Percentiles rank a stretch among this genome's conserved stretches.
Evolutionary conservation across 2,888 invertebrate genomes (phyloP).

Genomic region (Luperina nickerlii): DNA sequence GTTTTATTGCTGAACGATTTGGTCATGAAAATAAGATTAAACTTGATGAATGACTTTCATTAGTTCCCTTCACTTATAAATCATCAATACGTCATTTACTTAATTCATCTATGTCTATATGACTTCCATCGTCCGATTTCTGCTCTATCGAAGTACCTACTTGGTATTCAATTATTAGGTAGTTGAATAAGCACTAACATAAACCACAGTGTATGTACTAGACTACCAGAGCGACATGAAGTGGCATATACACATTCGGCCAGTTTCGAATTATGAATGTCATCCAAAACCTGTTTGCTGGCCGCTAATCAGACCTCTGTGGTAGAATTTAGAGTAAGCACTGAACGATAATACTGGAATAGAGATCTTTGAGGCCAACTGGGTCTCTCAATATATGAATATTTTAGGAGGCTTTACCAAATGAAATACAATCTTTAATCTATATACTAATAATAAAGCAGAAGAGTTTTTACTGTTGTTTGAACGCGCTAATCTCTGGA

Average conservation of each 20-base stretch:
- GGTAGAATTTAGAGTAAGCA: slow-evolving; percentile 5
- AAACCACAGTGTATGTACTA: background rate
- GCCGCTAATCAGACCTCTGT: slow-evolving; percentile 9
- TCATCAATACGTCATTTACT: background rate
- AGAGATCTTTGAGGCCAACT: background rate
- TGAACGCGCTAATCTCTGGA: no score
- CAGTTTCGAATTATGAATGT: slow-evolving; percentile 27
- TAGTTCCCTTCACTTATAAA: background rate
- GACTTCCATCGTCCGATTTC: background rate
- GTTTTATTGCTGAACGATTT: slow-evolving; percentile 27
- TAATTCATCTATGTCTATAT: no score
- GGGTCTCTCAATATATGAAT: background rate
- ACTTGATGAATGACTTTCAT: background rate
- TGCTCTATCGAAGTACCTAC: background rate
- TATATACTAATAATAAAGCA: no score
- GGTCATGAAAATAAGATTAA: background rate
- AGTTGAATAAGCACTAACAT: background rate
- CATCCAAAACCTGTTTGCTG: slow-evolving; percentile 11
- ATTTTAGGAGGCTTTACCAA: background rate
- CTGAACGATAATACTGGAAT: background rate
- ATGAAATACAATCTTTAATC: background rate
- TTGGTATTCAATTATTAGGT: background rate
- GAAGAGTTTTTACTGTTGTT: no score
- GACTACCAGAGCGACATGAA: background rate
- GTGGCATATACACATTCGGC: slow-evolving; percentile 4